Conservation (phyloP, 2,888 invertebrate species). For the Drosophila hawaiiensis region DNA sequence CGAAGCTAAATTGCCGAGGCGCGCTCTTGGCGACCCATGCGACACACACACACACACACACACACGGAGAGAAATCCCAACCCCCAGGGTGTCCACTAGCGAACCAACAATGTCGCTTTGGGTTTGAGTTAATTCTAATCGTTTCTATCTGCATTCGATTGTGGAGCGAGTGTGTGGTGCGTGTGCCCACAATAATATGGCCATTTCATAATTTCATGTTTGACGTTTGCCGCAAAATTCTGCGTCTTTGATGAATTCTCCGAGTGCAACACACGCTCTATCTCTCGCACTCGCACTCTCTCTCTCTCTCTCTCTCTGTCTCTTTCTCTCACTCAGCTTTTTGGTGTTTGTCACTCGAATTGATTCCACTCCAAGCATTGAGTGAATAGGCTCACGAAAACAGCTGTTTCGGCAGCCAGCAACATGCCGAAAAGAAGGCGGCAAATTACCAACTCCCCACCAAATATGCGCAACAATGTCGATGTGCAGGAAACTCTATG, state of each 20-base stretch:
- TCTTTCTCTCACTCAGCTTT: background rate
- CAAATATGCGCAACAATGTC: constrained; percentile 61
- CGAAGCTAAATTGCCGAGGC: constrained; percentile 46
- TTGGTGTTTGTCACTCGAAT: background rate
- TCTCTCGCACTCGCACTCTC: no score
- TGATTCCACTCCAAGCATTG: constrained; percentile 14
- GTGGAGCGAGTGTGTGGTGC: constrained; percentile 21
- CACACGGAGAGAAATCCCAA: constrained; percentile 28
- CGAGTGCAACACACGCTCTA: background rate
- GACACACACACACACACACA: constrained; percentile 11
- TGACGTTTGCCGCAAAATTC: constrained; percentile 25
- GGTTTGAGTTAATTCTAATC: constrained; percentile 47
- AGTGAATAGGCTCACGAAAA: constrained; percentile 33
- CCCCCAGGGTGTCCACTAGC: constrained; percentile 35
- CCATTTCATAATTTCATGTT: constrained; percentile 55
- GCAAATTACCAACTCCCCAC: constrained; percentile 38
- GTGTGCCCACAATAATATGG: constrained; percentile 49
- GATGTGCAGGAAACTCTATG: constrained; percentile 18
- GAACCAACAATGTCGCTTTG: no score
- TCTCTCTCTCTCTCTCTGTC: background rate
- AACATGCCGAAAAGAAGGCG: constrained; percentile 47
- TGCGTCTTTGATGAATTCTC: constrained; percentile 34
- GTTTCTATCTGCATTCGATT: constrained; percentile 34
- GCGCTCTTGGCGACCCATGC: constrained; percentile 23
- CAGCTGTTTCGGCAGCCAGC: constrained; percentile 51